These are phyloP conservation scores for Drosophila persimilis DNA, from an alignment of 1,140 invertebrate genomes.

Conservation along the genomic window DNA sequence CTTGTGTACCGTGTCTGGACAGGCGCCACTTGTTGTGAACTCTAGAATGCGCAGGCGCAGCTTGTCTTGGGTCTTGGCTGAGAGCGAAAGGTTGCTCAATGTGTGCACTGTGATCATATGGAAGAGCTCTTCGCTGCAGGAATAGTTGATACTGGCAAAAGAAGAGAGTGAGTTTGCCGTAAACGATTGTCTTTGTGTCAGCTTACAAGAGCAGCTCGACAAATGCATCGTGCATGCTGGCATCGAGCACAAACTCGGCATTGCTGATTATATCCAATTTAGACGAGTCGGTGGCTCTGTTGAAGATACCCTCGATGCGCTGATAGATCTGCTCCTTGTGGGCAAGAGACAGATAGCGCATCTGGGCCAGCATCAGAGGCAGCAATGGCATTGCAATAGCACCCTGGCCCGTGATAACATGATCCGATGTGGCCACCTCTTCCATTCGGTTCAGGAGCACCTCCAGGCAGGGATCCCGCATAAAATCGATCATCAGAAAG, in stretches of 20 bases:
- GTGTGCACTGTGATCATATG: constrained; percentile 62
- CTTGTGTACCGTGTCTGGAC: constrained; percentile 44
- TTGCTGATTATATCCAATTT: constrained; percentile 69
- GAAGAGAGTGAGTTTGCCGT: not conserved
- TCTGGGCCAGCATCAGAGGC: constrained; percentile 66
- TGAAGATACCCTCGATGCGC: constrained; percentile 64
- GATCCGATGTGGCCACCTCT: constrained; percentile 48
- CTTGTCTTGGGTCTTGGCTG: constrained; percentile 47
- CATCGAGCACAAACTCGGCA: constrained; percentile 69
- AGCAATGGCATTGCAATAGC: constrained; percentile 51
- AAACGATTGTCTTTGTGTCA: no score
- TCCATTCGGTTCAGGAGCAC: constrained; percentile 82
- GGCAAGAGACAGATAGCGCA: constrained; percentile 68
- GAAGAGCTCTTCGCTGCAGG: constrained; percentile 66
- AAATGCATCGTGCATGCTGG: constrained; percentile 75
- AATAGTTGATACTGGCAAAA: constrained; percentile 61
- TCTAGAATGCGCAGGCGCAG: constrained; percentile 61
- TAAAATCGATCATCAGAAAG: constrained; percentile 82
- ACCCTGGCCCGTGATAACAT: constrained; percentile 13
- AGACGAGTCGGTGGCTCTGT: constrained; percentile 43
- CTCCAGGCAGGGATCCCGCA: constrained; percentile 82
- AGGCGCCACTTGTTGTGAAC: constrained; percentile 65
- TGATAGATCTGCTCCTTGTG: constrained; percentile 65
- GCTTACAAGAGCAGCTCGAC: constrained; percentile 69
- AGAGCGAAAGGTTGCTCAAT: constrained; percentile 68